Evolutionary conservation across 2,113 vertebrate species (phyloP), one percentile per base, ranked within the genome.

Genomic region (Oncorhynchus mykiss): DNA sequence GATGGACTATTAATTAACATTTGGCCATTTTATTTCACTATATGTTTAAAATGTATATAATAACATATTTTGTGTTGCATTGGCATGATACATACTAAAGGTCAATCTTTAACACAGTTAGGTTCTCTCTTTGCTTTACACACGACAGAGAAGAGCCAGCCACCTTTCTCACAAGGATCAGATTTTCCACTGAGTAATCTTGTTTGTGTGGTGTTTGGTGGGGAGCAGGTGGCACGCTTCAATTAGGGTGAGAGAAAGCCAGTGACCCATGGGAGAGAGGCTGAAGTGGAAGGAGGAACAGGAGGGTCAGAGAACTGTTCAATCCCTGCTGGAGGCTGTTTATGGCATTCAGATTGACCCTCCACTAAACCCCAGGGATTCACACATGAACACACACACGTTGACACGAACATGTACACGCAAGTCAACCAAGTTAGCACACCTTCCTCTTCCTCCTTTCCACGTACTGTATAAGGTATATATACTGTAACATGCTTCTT

Each of bases 301-400:
- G 39, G 76, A 31, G 48, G 75, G 24, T 70, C 45, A 27, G 60
- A 29, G 48, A 79, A n/a, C 27, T 22, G 39, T 64, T 48, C 7
- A 71, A 4, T 27, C 18, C 31, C 51, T 29, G 18, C 70, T 29
- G 71, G 14, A 67, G 59, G 69, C n/a, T 13, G 20, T 22, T n/a
- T 16, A 6, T 67, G 22, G 20, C 70, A 59, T 68, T 72, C 45
- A 39, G 54, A 71, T 12, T 60, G 6, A 70, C 31, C 27, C 49
- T 29, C 2, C 13, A 59, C 24, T 18, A 25, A 62, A 62, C 59
- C 59, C 13, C 18, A 54, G 12, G 51, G 12, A 16, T 54, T 54
- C 16, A 54, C 51, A 54, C 14, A 54, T 3, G 14, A n/a, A 20
- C 57, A 60, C 16, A 60, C 57, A 62, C n/a, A 60, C 57, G 11